A percentile compares a stretch with the other conserved stretches of the same genome.
Conservation (phyloP, 1,140 invertebrate species). For the Drosophila tani region DNA sequence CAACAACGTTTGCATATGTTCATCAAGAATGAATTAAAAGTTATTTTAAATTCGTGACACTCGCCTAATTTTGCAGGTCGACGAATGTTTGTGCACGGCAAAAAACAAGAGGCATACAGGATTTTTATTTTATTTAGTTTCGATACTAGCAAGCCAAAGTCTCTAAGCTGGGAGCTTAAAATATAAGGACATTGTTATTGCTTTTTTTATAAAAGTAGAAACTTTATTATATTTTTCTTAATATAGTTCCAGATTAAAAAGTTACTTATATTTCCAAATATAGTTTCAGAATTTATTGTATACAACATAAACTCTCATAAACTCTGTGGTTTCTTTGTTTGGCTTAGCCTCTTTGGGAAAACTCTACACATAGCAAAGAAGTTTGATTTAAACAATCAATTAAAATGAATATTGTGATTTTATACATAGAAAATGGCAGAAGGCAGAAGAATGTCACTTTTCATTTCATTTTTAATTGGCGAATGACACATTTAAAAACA, state of each 20-base stretch:
- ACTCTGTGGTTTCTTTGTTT: slow-evolving; percentile 2
- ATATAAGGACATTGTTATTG: no score
- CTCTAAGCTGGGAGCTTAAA: neutral
- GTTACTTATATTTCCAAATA: neutral
- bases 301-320: neutral
- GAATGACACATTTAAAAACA: neutral
- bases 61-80: slow-evolving; percentile 79
- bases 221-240: neutral
- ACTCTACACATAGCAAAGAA: neutral
- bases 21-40: slow-evolving; percentile 84
- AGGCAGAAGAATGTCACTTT: neutral
- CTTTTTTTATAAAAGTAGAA: neutral
- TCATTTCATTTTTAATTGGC: neutral
- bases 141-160: neutral
- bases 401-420: neutral
- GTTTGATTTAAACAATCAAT: neutral
- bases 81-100: slow-evolving; percentile 23
- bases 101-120: neutral
- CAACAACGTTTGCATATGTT: slow-evolving; percentile 49
- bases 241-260: no score
- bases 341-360: neutral
- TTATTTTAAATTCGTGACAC: slow-evolving; percentile 84
- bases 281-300: neutral
- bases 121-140: neutral
- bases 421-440: neutral